Evolutionary conservation across 2,888 invertebrate genomes (phyloP).

Genomic region (Melipona beecheii): DNA sequence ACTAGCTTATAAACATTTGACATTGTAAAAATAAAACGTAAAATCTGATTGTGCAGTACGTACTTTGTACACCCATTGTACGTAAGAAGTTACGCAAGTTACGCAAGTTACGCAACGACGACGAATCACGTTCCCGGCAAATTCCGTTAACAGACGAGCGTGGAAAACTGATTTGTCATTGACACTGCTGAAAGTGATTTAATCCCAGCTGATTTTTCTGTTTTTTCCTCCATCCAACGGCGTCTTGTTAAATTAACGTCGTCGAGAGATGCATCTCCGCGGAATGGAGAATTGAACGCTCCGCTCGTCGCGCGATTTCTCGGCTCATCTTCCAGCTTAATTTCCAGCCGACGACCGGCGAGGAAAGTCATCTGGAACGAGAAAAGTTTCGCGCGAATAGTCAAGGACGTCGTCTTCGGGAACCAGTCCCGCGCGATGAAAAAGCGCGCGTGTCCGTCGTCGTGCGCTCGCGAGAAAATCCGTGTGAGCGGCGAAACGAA

Average conservation of each 20-base stretch:
- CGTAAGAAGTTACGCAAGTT: not conserved
- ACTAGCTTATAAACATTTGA: too few species aligned
- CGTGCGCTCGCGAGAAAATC: constrained; percentile 44
- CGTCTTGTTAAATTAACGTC: not conserved
- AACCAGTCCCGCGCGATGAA: constrained; percentile 69
- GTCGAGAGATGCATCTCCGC: not conserved
- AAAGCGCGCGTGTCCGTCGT: constrained; percentile 48
- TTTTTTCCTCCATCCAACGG: too few species aligned
- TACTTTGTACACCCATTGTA: too few species aligned
- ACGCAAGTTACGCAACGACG: constrained; percentile 20
- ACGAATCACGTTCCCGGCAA: constrained; percentile 9
- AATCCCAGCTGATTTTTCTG: not conserved
- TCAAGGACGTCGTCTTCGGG: constrained; percentile 68
- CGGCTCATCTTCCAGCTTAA: constrained; percentile 11
- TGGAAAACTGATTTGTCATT: constrained; percentile 42
- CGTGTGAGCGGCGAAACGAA: constrained; percentile 32
- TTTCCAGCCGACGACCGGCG: constrained; percentile 19
- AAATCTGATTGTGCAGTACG: too few species aligned
- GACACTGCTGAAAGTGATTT: constrained; percentile 8
- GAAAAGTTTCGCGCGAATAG: constrained; percentile 50
- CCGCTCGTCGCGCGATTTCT: not conserved
- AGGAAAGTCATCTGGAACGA: constrained; percentile 38
- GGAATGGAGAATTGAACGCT: not conserved
- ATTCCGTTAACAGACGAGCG: constrained; percentile 11
- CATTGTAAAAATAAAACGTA: too few species aligned